Percentiles rank a stretch among this genome's conserved stretches.
Evolutionary conservation across 1,140 invertebrate genomes (phyloP).

Genomic region (Gerris buenoi): DNA sequence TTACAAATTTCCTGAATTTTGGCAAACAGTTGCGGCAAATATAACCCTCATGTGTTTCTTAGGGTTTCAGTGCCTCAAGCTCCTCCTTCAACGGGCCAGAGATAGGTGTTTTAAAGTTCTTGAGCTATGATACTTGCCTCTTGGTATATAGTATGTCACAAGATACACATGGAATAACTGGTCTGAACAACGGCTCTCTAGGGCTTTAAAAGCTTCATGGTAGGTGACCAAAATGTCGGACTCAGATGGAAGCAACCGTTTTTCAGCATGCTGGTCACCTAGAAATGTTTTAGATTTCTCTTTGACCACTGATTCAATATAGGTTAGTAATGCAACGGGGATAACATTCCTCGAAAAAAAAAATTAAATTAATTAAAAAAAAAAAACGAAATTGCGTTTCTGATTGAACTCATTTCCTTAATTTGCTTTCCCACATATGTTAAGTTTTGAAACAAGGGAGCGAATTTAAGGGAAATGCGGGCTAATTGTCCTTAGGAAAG

Average conservation of each 20-base stretch:
- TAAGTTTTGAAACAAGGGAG: not conserved
- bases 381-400: not conserved
- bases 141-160: not conserved
- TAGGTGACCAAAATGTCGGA: not conserved
- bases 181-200: not conserved
- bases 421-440: not conserved
- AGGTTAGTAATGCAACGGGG: too few species aligned
- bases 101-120: not conserved
- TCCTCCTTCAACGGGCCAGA: not conserved
- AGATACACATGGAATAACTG: not conserved
- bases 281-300: not conserved
- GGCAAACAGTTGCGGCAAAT: not conserved
- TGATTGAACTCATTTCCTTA: not conserved
- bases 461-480: too few species aligned
- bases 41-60: not conserved
- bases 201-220: not conserved
- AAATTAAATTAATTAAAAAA: too few species aligned
- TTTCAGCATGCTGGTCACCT: not conserved
- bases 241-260: not conserved
- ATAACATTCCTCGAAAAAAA: too few species aligned
- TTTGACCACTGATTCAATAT: not conserved
- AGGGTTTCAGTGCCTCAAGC: not conserved
- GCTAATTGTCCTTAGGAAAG: not conserved
- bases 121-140: not conserved
- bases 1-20: not conserved